Evolutionary conservation across 2,888 invertebrate species (phyloP).

Genomic region (Andrena minutula): DNA sequence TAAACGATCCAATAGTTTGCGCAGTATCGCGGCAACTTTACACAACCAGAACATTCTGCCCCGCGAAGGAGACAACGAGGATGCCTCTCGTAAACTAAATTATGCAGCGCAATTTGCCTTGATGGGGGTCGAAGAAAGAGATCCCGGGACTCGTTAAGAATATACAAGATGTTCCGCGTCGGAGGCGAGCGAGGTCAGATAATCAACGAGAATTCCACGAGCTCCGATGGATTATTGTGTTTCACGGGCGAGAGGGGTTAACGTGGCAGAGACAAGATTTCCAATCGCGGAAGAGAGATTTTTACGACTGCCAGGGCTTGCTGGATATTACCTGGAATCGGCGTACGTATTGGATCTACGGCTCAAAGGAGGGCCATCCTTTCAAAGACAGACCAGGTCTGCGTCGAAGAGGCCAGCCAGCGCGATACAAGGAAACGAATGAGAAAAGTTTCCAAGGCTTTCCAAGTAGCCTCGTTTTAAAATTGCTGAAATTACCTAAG

Average conservation of each 20-base stretch:
- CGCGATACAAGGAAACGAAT: background rate
- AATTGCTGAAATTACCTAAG: background rate
- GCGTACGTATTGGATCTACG: conserved; percentile 8
- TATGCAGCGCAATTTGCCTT: conserved; percentile 43
- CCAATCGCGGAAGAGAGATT: conserved; percentile 30
- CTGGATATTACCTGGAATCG: conserved; percentile 19
- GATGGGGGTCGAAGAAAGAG: conserved; percentile 23
- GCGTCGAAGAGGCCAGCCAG: conserved; percentile 2
- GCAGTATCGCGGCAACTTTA: conserved; percentile 14
- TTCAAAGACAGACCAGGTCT: conserved; percentile 20
- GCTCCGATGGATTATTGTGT: conserved; percentile 5
- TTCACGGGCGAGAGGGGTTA: conserved; percentile 14
- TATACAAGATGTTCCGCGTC: conserved; percentile 11
- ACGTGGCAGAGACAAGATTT: conserved; percentile 29
- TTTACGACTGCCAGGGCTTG: conserved; percentile 19
- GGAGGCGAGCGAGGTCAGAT: conserved; percentile 10
- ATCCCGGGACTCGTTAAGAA: conserved; percentile 51
- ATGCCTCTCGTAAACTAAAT: conserved; percentile 39
- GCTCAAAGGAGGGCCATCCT: conserved; percentile 23
- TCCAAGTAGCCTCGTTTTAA: background rate
- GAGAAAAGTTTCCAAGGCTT: background rate
- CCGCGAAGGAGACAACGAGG: conserved; percentile 1
- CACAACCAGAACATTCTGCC: conserved; percentile 16
- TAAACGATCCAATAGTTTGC: conserved; percentile 20
- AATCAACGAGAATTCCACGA: conserved; percentile 8